A percentile compares a stretch with the other conserved stretches of the same genome.
Conservation (phyloP, 2,888 invertebrate species). For the Ornithoptera priamus region DNA sequence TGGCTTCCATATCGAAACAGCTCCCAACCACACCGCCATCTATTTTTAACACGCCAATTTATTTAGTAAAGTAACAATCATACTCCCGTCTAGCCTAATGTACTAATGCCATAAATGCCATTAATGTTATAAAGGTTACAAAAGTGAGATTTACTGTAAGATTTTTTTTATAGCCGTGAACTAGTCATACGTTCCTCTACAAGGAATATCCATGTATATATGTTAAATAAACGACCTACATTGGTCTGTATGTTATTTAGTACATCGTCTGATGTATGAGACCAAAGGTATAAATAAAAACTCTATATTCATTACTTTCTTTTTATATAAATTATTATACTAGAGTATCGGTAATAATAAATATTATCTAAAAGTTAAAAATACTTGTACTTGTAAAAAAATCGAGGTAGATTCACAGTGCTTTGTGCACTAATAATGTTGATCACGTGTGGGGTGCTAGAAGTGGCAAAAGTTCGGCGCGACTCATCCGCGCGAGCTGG, state of each 20-base stretch:
- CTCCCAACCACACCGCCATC: slow-evolving; percentile 34
- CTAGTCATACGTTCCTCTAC: slow-evolving; percentile 55
- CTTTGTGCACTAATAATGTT: slow-evolving; percentile 52
- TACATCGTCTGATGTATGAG: slow-evolving; percentile 7
- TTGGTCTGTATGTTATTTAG: slow-evolving; percentile 8
- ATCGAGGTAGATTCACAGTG: slow-evolving; percentile 78
- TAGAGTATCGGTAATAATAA: slow-evolving; percentile 64
- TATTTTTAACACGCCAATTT: slow-evolving; percentile 47
- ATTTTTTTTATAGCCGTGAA: slow-evolving; percentile 49
- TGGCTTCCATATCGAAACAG: slow-evolving; percentile 47
- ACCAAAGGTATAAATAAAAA: slow-evolving; percentile 28
- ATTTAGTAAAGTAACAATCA: slow-evolving; percentile 43
- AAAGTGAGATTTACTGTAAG: slow-evolving; percentile 59
- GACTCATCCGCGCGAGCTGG: slow-evolving; percentile 93
- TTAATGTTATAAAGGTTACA: slow-evolving; percentile 41
- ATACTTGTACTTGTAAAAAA: slow-evolving; percentile 74
- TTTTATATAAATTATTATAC: slow-evolving; percentile 33
- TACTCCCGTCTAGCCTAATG: slow-evolving; percentile 38
- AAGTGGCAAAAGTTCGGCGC: slow-evolving; percentile 89
- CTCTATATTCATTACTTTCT: slow-evolving; percentile 14
- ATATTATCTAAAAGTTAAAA: slow-evolving; percentile 62
- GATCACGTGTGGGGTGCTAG: slow-evolving; percentile 84
- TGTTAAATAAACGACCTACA: slow-evolving; percentile 14
- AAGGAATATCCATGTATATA: slow-evolving; percentile 25
- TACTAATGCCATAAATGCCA: slow-evolving; percentile 50